A percentile compares a stretch with the other conserved stretches of the same genome.
Conservation (phyloP, 2,888 invertebrate genomes). For the Hydrotaea diabolus region DNA sequence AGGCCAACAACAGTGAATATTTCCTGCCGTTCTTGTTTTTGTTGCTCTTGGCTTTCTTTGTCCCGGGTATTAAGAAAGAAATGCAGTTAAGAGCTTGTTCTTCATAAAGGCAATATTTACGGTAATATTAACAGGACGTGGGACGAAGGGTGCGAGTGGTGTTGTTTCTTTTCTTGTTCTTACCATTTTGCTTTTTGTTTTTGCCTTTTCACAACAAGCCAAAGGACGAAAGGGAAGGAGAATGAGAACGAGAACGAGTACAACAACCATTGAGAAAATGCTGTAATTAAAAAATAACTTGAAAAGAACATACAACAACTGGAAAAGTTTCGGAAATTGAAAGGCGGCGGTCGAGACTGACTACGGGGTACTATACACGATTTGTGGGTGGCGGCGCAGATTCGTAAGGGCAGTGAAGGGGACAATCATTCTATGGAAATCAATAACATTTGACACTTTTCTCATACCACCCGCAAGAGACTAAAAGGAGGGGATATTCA, state of each 20-base stretch:
- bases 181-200: background rate
- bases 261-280: background rate
- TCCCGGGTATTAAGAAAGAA: background rate
- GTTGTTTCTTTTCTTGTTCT: background rate
- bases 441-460: slow-evolving; percentile 7
- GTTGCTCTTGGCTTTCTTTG: background rate
- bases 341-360: background rate
- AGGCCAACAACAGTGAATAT: background rate
- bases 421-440: background rate
- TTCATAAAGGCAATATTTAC: slow-evolving; percentile 12
- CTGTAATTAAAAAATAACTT: slow-evolving; percentile 22
- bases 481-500: too few species aligned
- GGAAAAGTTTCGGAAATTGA: background rate
- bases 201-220: background rate
- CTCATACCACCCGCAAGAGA: background rate
- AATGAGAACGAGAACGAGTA: background rate
- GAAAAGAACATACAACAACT: background rate
- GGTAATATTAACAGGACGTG: background rate
- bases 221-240: background rate
- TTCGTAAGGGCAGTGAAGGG: background rate
- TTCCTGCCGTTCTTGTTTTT: too few species aligned
- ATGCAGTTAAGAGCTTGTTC: slow-evolving; percentile 3
- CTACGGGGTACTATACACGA: background rate
- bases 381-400: background rate
- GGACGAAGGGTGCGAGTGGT: background rate